Evolutionary conservation across 2,888 invertebrate genomes (phyloP).

Genomic region (Apotomis turbidana): DNA sequence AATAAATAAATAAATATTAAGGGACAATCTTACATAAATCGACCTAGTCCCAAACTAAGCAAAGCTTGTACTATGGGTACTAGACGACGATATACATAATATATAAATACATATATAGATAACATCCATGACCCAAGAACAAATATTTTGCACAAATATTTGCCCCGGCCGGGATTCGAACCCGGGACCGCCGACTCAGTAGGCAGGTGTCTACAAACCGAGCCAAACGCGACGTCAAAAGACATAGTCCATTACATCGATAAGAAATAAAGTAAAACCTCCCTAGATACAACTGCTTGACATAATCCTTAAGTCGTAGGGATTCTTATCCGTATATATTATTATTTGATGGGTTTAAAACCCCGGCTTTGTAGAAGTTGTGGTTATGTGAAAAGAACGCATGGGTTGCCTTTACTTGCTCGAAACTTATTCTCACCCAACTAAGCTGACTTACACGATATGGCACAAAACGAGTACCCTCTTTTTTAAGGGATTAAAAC

Average conservation of each 20-base stretch:
- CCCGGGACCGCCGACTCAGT: no score
- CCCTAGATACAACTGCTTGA: neutral
- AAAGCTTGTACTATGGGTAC: no score
- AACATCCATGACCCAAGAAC: no score
- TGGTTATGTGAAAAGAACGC: slow-evolving; percentile 5
- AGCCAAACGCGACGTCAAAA: no score
- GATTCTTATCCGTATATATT: neutral
- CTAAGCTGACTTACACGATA: slow-evolving; percentile 38
- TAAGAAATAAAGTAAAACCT: neutral
- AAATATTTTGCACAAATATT: no score
- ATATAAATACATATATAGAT: no score
- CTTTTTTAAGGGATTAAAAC: slow-evolving; percentile 18
- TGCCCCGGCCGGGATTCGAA: no score
- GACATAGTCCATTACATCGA: neutral
- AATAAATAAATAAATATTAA: no score
- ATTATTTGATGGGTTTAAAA: neutral
- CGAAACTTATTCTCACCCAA: slow-evolving; percentile 23
- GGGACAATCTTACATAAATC: no score
- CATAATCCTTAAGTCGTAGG: neutral
- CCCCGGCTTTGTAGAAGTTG: neutral
- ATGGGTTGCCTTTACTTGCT: slow-evolving; percentile 20
- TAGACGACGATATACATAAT: no score
- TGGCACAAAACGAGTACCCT: slow-evolving; percentile 26
- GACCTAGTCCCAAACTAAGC: no score
- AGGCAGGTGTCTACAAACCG: no score